Evolutionary conservation across 2,888 invertebrate species (phyloP), one percentile per base, ranked within the genome.

Genomic region (Drosophila pseudotakahashii): DNA sequence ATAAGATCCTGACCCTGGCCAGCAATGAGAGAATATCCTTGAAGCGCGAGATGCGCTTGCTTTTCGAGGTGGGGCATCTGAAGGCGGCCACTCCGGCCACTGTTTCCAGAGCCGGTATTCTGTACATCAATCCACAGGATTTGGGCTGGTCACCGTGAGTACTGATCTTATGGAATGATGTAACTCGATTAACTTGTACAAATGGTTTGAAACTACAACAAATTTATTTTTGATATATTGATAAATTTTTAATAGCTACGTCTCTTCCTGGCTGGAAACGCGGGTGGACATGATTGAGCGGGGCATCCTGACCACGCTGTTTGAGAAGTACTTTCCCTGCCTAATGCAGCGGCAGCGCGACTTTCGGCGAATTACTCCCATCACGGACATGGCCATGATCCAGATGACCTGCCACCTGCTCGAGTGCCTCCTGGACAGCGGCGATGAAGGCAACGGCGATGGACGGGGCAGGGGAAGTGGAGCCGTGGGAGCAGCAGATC

Each of bases 11-110:
- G 73, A 98, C 98, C 0, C 92, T 99, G 82, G 98, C 98, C 13
- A 98, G 98, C 92, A 98, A 98, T 88, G 98, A 98, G 92, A 94
- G 98, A 61, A 98, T 99, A 59, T 97, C 98, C 0, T 92, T 98
- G 57, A 98, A 97, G 0, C 95, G 95, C 59, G 93, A 95, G 19
- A 98, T 98, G 98, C 93, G 98, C 39, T 93, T 99, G 16, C 92
- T 99, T 14, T 98, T 99, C 91, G 98, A 98, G 92, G 98, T 98
- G 89, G 96, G 97, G 1, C 96, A 96, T 82, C 93, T 99, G 77
- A 95, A 96, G 86, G 97, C 98, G 0, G 98, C 98, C 0, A 98
- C 98, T 0, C 98, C 98, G 2, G 98, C 98, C 0, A 98, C 98
- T 0, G 98, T 99, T 4, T 98, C 98, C 0, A 93, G 98, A 58